Conservation (phyloP, 2,113 vertebrate genomes). For the Austrofundulus limnaeus region DNA sequence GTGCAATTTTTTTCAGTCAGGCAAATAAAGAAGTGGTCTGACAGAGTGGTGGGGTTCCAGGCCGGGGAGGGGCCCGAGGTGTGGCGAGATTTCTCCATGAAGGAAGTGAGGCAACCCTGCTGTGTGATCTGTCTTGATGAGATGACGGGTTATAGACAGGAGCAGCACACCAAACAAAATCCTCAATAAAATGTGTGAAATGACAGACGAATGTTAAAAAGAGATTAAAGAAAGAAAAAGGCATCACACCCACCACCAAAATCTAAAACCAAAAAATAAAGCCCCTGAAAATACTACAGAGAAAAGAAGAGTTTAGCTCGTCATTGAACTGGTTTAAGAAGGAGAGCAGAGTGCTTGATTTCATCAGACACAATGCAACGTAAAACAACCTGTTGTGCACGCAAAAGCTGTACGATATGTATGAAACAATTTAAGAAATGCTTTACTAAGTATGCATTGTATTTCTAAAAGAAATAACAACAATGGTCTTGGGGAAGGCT, state of each 20-base stretch:
- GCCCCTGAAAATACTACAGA: slow-evolving; percentile 32
- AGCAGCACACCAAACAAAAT: slow-evolving; percentile 63
- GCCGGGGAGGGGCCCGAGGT: slow-evolving; percentile 48
- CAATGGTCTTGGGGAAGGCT: too few relatives aligned
- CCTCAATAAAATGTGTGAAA: slow-evolving; percentile 69
- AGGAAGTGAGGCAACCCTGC: slow-evolving; percentile 35
- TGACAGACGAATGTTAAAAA: slow-evolving; percentile 63
- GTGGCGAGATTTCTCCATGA: slow-evolving; percentile 42
- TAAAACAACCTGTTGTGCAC: slow-evolving; percentile 15
- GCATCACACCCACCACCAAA: slow-evolving; percentile 24
- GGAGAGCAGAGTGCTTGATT: slow-evolving; percentile 33
- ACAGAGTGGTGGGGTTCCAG: slow-evolving; percentile 41
- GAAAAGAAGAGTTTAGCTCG: slow-evolving; percentile 41
- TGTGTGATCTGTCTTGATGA: slow-evolving; percentile 52
- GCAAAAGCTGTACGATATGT: slow-evolving; percentile 19
- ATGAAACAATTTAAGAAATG: slow-evolving; percentile 29
- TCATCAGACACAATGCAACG: slow-evolving; percentile 44
- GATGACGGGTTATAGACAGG: slow-evolving; percentile 68
- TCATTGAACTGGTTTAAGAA: slow-evolving; percentile 40
- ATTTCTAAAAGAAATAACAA: too few relatives aligned
- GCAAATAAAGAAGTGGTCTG: slow-evolving; percentile 68
- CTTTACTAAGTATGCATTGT: too few relatives aligned
- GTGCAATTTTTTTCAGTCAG: slow-evolving; percentile 68
- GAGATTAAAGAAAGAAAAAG: neutral
- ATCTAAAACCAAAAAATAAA: slow-evolving; percentile 53